A percentile compares a stretch with the other conserved stretches of the same genome.
Evolutionary conservation across 2,797 vertebrate genomes (phyloP).

Genomic region (Capromys pilorides): DNA sequence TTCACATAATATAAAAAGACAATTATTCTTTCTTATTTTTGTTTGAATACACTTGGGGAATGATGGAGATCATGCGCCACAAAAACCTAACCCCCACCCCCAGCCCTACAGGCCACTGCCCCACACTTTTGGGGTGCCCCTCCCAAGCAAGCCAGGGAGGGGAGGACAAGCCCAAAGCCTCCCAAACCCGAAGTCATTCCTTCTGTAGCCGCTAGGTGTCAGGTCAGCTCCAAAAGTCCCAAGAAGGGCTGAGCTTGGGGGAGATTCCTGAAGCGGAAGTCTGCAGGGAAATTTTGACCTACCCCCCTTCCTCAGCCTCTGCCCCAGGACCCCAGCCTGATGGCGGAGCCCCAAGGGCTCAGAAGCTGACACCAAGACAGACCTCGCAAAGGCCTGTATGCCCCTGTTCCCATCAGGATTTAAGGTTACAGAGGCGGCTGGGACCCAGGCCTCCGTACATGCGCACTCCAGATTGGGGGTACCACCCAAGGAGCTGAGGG

Average conservation of each 20-base stretch:
- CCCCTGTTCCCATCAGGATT: not conserved
- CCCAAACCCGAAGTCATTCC: not conserved
- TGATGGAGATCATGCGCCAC: not conserved
- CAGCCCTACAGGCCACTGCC: not conserved
- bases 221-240: conserved; percentile 58
- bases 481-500: not conserved
- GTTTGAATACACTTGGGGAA: not conserved
- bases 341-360: not conserved
- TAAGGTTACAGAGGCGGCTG: not conserved
- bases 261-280: not conserved
- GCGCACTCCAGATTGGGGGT: not conserved
- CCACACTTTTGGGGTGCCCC: not conserved
- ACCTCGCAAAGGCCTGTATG: not conserved
- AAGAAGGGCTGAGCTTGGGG: accelerated
- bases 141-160: not conserved
- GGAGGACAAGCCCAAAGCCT: not conserved
- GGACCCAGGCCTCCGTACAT: not conserved
- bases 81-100: not conserved
- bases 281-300: not conserved
- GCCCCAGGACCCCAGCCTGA: not conserved
- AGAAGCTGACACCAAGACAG: not conserved
- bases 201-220: conserved; percentile 74
- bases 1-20: not conserved
- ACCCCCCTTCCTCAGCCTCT: not conserved
- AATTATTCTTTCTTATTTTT: not conserved